Conservation (phyloP, 2,797 vertebrate genomes). For the Hippoglossus hippoglossus region DNA sequence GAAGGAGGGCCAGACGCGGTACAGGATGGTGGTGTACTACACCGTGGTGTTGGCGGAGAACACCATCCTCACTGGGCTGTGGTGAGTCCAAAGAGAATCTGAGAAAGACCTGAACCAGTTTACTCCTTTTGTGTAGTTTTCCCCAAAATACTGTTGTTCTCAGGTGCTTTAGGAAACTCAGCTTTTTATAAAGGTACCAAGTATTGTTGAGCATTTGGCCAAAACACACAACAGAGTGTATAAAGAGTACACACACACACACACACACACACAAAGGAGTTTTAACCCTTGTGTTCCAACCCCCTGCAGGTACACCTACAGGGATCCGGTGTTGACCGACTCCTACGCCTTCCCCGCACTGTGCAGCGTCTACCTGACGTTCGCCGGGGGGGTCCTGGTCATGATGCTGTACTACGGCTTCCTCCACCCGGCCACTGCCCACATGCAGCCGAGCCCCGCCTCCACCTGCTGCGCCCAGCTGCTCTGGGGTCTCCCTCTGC, state of each 20-base stretch:
- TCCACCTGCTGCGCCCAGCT: constrained; percentile 99
- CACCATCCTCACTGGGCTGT: constrained; percentile 95
- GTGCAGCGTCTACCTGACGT: constrained; percentile 96
- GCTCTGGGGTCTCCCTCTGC: constrained; percentile 97
- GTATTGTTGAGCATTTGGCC: too few species aligned
- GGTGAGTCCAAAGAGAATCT: constrained; percentile 82
- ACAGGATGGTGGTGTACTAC: constrained; percentile 98
- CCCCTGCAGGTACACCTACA: constrained; percentile 85
- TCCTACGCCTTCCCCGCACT: constrained; percentile 93
- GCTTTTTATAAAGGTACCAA: too few species aligned
- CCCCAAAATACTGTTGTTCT: too few species aligned
- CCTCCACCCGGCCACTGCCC: constrained; percentile 93
- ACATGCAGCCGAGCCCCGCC: constrained; percentile 89
- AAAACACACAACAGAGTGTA: too few species aligned
- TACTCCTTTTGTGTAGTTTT: too few species aligned
- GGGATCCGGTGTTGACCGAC: constrained; percentile 93
- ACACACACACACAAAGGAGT: too few species aligned
- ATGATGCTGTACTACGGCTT: constrained; percentile 98
- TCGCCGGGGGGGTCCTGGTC: constrained; percentile 92
- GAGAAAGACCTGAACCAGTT: not conserved
- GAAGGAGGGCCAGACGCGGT: constrained; percentile 97
- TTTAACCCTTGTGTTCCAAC: not conserved
- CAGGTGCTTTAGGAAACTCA: too few species aligned
- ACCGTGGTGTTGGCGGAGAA: constrained; percentile 97
- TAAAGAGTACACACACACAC: too few species aligned